Evolutionary conservation across 1,140 invertebrate genomes (phyloP), one percentile per base, ranked within the genome.

Genomic region (Drepana arcuata): DNA sequence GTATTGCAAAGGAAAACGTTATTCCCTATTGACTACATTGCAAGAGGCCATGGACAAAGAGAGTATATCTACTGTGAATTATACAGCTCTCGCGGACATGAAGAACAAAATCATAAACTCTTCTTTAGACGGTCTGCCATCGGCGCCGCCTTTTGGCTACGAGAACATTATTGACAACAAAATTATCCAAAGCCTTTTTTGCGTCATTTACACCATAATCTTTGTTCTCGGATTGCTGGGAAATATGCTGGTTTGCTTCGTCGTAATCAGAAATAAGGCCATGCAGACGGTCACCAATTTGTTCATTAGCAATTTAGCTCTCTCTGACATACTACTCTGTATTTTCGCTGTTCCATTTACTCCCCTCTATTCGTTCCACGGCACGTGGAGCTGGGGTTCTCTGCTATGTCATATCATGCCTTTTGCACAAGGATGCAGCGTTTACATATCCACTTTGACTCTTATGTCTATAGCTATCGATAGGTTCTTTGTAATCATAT

Each of bases 231-330:
- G 97, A 1, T 80, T 99, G 0, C 92, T 93, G 48, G 98, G 98
- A 0, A 99, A 99, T 77, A 88, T 92, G 0, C 79, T 99, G 1
- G 97, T 99, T 4, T 95, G 93, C 60, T 97, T 92, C 72, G 95
- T 99, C 1, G 96, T 99, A 0, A 87, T 92, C 0, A 85, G 93
- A 2, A 99, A 98, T 72, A 91, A 90, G 34, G 90, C 93, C n/a
- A 99, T 99, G 97, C 96, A 98, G 63, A 98, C 97, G 0, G 97
- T 99, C 0, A 99, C 98, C 0, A 99, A 99, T 71, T 89, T 97
- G 21, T 99, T 99, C 79, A 99, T 99, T 52, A 95, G 94, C 9
- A 99, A 99, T 74, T 81, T 99, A 44, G 97, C 97, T 0, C 81
- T 99, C 3, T 96, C 96, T 7, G 98, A 99, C 71, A 95, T 99